Evolutionary conservation across 2,113 vertebrate species (phyloP).

Genomic region (Chloropsis cyanopogon): DNA sequence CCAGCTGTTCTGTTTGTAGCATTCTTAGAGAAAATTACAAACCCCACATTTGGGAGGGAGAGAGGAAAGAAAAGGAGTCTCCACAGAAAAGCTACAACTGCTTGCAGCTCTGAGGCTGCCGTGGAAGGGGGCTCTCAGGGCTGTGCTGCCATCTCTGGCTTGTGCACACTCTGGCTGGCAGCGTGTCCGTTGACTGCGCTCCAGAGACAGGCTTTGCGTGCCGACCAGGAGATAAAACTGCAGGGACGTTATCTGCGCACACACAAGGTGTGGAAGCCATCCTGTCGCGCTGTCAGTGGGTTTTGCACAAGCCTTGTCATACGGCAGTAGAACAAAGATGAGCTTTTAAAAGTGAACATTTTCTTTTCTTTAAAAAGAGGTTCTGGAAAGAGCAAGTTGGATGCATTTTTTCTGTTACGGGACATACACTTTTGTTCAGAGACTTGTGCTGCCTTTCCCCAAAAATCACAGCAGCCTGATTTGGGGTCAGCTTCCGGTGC

Average conservation of each 20-base stretch:
- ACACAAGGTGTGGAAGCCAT: not conserved
- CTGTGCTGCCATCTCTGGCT: not conserved
- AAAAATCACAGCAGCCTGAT: not conserved
- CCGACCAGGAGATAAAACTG: not conserved
- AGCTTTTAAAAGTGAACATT: not conserved
- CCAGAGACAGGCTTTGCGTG: not conserved
- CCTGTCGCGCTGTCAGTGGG: not conserved
- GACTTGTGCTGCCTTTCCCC: not conserved
- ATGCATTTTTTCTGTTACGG: not conserved
- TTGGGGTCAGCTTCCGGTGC: not conserved
- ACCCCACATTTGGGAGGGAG: not conserved
- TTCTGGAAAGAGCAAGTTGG: not conserved
- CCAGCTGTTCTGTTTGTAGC: not conserved
- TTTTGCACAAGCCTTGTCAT: not conserved
- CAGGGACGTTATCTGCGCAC: not conserved
- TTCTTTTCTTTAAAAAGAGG: not conserved
- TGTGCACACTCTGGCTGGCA: not conserved
- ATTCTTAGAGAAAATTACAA: not conserved
- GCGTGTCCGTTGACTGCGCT: rapidly evolving
- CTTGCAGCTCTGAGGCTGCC: not conserved
- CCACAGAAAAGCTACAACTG: not conserved
- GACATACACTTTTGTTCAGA: rapidly evolving
- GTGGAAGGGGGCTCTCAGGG: not conserved
- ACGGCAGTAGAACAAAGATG: rapidly evolving
- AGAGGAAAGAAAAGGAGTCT: not conserved